These are phyloP conservation scores for Chrysotoxum bicinctum DNA, from an alignment of 2,888 invertebrate species.

Conservation along the genomic window DNA sequence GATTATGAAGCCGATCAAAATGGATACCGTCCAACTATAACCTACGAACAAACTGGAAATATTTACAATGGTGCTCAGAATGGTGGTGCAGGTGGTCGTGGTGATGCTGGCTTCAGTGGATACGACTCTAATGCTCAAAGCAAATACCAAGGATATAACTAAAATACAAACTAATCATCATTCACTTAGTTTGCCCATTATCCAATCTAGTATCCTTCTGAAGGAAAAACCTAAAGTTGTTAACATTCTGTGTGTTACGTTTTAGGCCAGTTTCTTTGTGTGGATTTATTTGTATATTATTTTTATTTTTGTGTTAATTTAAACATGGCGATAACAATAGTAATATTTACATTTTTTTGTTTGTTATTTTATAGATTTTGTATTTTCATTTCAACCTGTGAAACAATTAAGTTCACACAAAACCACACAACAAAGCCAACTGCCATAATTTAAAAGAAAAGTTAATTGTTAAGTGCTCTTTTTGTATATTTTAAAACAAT, in stretches of 20 bases:
- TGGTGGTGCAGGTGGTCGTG: conserved; percentile 55
- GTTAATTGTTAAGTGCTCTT: conserved; percentile 78
- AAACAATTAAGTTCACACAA: conserved; percentile 40
- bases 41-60: conserved; percentile 85
- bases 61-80: conserved; percentile 75
- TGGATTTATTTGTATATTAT: conserved; percentile 38
- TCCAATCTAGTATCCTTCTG: conserved; percentile 74
- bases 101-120: conserved; percentile 65
- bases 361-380: not conserved
- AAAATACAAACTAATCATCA: conserved; percentile 72
- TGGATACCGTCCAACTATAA: conserved; percentile 86
- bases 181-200: conserved; percentile 68
- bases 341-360: conserved; percentile 50
- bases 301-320: conserved; percentile 46
- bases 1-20: conserved; percentile 87
- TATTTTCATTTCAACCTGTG: conserved; percentile 30
- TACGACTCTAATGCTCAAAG: conserved; percentile 73
- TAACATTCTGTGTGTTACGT: conserved; percentile 59
- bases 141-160: conserved; percentile 79
- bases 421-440: conserved; percentile 66
- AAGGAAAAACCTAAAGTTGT: conserved; percentile 60
- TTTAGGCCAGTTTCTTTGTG: conserved; percentile 64
- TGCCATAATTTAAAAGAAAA: conserved; percentile 67
- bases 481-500: conserved; percentile 78
- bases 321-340: conserved; percentile 34